Evolutionary conservation across 64 coral and sea anemone species (phyloP).

Genomic region (Montipora foliosa): DNA sequence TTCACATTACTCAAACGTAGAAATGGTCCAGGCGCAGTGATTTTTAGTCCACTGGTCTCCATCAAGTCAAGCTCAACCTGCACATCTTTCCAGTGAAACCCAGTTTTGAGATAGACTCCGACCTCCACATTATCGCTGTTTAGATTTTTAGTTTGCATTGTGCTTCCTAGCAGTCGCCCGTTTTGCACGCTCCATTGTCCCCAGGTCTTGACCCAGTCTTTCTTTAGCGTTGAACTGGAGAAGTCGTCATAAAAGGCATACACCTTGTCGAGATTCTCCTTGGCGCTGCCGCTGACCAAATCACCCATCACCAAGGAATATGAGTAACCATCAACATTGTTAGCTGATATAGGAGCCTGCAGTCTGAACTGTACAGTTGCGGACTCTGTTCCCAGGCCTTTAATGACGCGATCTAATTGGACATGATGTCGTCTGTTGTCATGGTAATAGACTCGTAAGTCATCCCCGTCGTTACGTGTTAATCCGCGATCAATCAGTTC

Average conservation of each 20-base stretch:
- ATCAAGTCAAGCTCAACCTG: constrained; percentile 68
- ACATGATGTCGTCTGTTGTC: background rate
- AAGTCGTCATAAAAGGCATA: constrained; percentile 65
- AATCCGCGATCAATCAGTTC: background rate
- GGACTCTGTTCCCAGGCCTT: constrained; percentile 19
- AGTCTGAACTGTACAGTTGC: constrained; percentile 36
- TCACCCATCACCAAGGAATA: constrained; percentile 55
- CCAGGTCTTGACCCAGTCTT: constrained; percentile 45
- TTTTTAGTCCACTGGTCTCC: constrained; percentile 14
- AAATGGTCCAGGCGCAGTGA: constrained; percentile 54
- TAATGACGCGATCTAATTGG: constrained; percentile 48
- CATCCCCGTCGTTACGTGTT: background rate
- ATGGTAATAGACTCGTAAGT: constrained; percentile 13
- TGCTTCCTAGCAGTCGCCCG: constrained; percentile 40
- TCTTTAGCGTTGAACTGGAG: constrained; percentile 13
- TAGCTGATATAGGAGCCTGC: constrained; percentile 30
- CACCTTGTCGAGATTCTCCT: constrained; percentile 40
- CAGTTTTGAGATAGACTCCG: constrained; percentile 51
- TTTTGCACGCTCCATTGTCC: constrained; percentile 60
- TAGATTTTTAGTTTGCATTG: constrained; percentile 7
- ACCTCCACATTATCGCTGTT: background rate
- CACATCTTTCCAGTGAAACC: constrained; percentile 61
- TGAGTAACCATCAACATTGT: background rate
- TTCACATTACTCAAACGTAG: constrained; percentile 45
- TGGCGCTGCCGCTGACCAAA: constrained; percentile 25